Evolutionary conservation across 2,113 vertebrate genomes (phyloP), one percentile per base, ranked within the genome.

Genomic region (Lutjanus erythropterus): DNA sequence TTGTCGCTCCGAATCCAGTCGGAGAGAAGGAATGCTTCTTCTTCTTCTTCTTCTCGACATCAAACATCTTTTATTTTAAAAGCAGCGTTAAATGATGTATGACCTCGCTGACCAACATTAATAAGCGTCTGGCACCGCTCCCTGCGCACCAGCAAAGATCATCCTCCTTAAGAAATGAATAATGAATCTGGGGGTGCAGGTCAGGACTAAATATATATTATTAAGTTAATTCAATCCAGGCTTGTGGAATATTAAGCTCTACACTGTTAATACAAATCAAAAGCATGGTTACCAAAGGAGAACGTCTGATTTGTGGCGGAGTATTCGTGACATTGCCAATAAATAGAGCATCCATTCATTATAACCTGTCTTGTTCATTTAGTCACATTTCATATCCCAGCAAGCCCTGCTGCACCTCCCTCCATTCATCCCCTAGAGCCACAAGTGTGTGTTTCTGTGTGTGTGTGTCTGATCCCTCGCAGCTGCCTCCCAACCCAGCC

Each of bases 381-480:
- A 78, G 88, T 82, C 81, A 76, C 72, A 78, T 88, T 86, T 85
- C 67, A 78, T 39, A 64, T 82, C 83, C 67, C 75, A 79, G 62
- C 61, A 21, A 80, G 68, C 72, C 67, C 44, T 69, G 62, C 80
- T 56, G 72, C 73, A 50, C 74, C 79, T 68, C 76, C 85, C 61
- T 78, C 82, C 74, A 84, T 88, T 91, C 86, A 77, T 88, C 49
- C 87, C 81, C 90, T 52, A 11, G 80, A 88, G 87, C 86, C 86
- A 91, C 86, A 86, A 88, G 84, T 91, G 89, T 89, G 85, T 73
- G 78, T 67, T 14, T 37, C 62, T 69, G 64, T 81, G 62, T 50
- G 55, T 39, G 21, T 77, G 37, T 42, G 68, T 62, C 25, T 73
- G 62, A 80, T 62, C 37, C 58, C 12, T 71, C 1, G 2, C 61